Evolutionary conservation across 2,113 vertebrate species (phyloP).

Genomic region (Casuarius casuarius): DNA sequence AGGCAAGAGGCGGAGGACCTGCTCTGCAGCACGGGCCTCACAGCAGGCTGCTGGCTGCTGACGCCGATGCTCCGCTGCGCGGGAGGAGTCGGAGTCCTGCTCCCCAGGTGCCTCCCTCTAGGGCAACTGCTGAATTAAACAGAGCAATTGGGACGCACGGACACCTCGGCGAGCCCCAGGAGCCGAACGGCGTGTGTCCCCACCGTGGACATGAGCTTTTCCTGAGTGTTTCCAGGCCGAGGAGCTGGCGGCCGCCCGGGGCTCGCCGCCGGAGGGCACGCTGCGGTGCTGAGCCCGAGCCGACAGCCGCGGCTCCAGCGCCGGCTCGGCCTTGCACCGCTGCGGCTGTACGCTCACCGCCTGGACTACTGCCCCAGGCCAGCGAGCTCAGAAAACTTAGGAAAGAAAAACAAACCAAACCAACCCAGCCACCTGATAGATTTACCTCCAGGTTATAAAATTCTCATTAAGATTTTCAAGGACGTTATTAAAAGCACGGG

Average conservation of each 20-base stretch:
- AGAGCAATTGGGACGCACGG: not conserved
- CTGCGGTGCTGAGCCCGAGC: too few relatives aligned
- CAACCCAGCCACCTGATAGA: not conserved
- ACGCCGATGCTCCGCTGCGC: not conserved
- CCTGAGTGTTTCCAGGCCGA: too few relatives aligned
- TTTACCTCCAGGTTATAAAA: not conserved
- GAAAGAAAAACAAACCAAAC: accelerated
- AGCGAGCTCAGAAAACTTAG: not conserved
- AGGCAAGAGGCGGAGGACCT: not conserved
- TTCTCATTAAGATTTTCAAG: conserved; percentile 31
- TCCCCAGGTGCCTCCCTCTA: not conserved
- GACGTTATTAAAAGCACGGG: conserved; percentile 22
- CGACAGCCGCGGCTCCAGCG: too few relatives aligned
- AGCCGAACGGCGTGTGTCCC: too few relatives aligned
- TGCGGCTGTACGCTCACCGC: too few relatives aligned
- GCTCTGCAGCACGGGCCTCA: not conserved
- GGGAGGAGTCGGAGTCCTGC: not conserved
- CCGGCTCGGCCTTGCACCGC: too few relatives aligned
- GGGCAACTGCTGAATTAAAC: not conserved
- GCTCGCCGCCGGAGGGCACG: too few relatives aligned
- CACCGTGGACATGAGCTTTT: too few relatives aligned
- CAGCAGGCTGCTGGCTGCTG: not conserved
- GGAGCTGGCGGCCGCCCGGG: too few relatives aligned
- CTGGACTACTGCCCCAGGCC: not conserved
- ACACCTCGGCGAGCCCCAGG: too few relatives aligned